Conservation (phyloP, 2,888 invertebrate species). For the Cephus nigrinus region DNA sequence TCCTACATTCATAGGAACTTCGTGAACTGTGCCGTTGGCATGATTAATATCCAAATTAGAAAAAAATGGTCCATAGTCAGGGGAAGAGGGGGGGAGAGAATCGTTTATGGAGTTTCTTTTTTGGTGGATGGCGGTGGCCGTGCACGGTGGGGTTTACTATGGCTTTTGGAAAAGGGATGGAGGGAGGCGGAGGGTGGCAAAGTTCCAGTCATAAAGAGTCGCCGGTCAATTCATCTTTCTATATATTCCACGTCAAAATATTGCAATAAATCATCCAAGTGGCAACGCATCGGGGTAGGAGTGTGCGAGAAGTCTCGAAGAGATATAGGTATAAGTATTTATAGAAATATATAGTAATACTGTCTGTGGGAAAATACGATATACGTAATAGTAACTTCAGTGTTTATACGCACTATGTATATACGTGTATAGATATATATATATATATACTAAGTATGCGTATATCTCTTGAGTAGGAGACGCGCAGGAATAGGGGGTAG, state of each 20-base stretch:
- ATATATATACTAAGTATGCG: too few relatives aligned
- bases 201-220: slow-evolving; percentile 59
- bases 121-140: slow-evolving; percentile 12
- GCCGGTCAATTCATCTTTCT: slow-evolving; percentile 62
- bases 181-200: slow-evolving; percentile 45
- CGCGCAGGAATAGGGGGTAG: slow-evolving; percentile 21
- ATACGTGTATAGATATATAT: too few relatives aligned
- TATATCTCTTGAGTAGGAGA: background rate
- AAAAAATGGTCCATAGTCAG: slow-evolving; percentile 26
- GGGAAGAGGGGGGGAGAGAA: slow-evolving; percentile 4
- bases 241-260: slow-evolving; percentile 63
- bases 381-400: background rate
- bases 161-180: slow-evolving; percentile 7
- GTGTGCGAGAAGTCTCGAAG: slow-evolving; percentile 24
- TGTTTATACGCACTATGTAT: background rate
- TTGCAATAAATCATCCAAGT: slow-evolving; percentile 62
- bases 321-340: slow-evolving; percentile 1
- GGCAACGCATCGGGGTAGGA: slow-evolving; percentile 40
- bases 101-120: slow-evolving; percentile 32
- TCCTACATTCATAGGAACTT: background rate
- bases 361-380: background rate
- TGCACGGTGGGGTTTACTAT: slow-evolving; percentile 11
- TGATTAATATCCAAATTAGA: slow-evolving; percentile 49
- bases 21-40: slow-evolving; percentile 13
- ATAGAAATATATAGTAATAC: background rate